Evolutionary conservation across 2,888 invertebrate species (phyloP).

Genomic region (Cheilosia vernalis): DNA sequence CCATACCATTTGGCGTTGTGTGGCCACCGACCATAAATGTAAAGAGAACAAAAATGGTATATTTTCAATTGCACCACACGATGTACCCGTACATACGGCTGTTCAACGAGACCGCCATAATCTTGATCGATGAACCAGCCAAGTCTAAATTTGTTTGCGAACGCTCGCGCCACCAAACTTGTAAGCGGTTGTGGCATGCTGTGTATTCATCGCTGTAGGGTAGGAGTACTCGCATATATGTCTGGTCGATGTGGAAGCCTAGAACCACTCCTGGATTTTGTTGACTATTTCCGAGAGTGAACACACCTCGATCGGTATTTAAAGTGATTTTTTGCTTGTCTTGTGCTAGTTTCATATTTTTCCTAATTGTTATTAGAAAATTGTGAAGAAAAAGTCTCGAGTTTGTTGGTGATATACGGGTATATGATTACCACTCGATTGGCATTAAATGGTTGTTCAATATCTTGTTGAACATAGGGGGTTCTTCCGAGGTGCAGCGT

Average conservation of each 20-base stretch:
- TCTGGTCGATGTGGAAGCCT: slow-evolving; percentile 39
- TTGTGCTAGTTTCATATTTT: slow-evolving; percentile 66
- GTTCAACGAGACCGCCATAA: slow-evolving; percentile 55
- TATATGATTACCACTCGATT: slow-evolving; percentile 39
- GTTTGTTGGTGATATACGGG: neutral
- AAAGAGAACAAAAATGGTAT: slow-evolving; percentile 5
- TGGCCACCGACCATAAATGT: slow-evolving; percentile 21
- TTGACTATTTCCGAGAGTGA: slow-evolving; percentile 58
- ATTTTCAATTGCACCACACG: slow-evolving; percentile 63
- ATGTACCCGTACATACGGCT: neutral
- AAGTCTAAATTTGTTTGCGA: slow-evolving; percentile 62
- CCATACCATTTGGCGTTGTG: slow-evolving; percentile 48
- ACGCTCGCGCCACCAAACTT: slow-evolving; percentile 47
- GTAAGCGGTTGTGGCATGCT: slow-evolving; percentile 1
- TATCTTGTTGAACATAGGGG: slow-evolving; percentile 53
- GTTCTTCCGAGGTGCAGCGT: slow-evolving; percentile 58
- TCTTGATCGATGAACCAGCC: slow-evolving; percentile 68
- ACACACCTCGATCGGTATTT: slow-evolving; percentile 73
- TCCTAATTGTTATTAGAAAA: slow-evolving; percentile 71
- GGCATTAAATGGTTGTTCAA: slow-evolving; percentile 65
- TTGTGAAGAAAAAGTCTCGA: slow-evolving; percentile 16
- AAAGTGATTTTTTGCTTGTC: slow-evolving; percentile 34
- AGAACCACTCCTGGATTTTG: slow-evolving; percentile 71
- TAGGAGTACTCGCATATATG: slow-evolving; percentile 37
- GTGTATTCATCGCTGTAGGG: slow-evolving; percentile 22